phyloP scores from a whole-genome alignment of 2,113 vertebrate species.

The Oncorhynchus kisutch region DNA sequence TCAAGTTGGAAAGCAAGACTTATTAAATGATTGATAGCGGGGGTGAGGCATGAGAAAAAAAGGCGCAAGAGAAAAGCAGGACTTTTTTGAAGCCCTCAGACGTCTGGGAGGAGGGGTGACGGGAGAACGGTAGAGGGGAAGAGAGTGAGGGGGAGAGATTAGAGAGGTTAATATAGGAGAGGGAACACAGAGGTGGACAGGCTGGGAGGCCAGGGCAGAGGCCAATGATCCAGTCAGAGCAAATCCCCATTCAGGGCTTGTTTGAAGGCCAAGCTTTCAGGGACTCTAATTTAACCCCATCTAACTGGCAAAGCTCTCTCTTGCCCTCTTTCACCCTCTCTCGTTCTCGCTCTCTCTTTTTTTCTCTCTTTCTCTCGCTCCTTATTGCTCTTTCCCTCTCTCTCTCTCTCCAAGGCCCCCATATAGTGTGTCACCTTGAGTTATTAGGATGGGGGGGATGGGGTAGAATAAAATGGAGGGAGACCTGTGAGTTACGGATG shows the following conservation, averaged over 20 bases:
- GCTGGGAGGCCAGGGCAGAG: constrained; percentile 26
- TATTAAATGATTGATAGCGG: constrained; percentile 52
- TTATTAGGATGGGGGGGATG: constrained; percentile 16
- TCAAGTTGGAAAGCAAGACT: constrained; percentile 43
- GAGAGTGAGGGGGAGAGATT: constrained; percentile 9
- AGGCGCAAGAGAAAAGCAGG: constrained; percentile 43
- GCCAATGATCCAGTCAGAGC: constrained; percentile 1
- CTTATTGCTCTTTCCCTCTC: neutral
- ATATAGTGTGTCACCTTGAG: constrained; percentile 30
- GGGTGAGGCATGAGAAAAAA: constrained; percentile 23
- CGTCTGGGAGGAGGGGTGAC: neutral
- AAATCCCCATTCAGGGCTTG: neutral
- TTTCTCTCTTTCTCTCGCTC: neutral
- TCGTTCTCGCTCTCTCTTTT: neutral
- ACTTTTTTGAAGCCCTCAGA: constrained; percentile 6
- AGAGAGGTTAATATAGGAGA: constrained; percentile 14
- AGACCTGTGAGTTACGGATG: constrained; percentile 54
- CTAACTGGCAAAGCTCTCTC: neutral
- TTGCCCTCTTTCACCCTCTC: neutral
- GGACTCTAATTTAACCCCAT: neutral
- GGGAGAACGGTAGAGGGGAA: neutral
- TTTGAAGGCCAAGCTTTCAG: neutral
- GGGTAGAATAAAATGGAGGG: constrained; percentile 27
- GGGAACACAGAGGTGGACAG: constrained; percentile 13
- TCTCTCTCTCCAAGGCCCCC: constrained; percentile 15